Percentiles rank a stretch among this genome's conserved stretches.
phyloP scores from a whole-genome alignment of 2,113 vertebrate genomes.

The Castor canadensis region DNA sequence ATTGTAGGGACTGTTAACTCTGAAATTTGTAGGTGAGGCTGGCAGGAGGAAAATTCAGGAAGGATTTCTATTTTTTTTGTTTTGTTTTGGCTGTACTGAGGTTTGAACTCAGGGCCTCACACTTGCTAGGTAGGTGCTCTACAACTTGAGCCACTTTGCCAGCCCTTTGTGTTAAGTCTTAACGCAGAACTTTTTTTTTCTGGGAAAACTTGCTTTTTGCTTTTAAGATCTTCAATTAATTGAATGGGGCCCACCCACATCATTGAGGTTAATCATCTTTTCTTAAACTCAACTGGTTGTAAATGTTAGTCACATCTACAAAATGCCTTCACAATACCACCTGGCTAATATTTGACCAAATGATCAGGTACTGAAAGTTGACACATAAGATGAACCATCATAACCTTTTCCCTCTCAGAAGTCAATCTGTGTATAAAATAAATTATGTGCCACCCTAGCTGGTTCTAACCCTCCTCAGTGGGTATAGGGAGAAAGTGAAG shows the following conservation, averaged over 20 bases:
- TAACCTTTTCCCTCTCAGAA: not conserved
- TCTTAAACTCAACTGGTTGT: not conserved
- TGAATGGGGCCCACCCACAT: not conserved
- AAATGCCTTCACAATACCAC: not conserved
- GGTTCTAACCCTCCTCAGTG: not conserved
- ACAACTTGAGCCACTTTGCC: too few relatives aligned
- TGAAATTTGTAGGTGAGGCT: not conserved
- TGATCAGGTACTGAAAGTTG: not conserved
- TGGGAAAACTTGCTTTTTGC: not conserved
- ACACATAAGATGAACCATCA: not conserved
- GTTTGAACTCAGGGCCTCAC: too few relatives aligned
- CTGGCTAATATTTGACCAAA: not conserved
- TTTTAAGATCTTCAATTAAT: not conserved
- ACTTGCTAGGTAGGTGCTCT: too few relatives aligned
- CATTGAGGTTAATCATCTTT: not conserved
- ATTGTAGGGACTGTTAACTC: not conserved
- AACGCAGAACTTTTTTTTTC: too few relatives aligned
- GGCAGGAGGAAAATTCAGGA: not conserved
- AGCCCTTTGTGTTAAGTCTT: too few relatives aligned
- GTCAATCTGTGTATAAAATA: not conserved
- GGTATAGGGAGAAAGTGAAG: not conserved
- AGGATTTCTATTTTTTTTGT: not conserved
- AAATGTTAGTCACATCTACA: not conserved
- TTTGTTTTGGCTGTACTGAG: too few relatives aligned
- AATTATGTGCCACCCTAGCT: not conserved